Conservation (phyloP, 2,888 invertebrate species). For the Drosophila melanosoma region DNA sequence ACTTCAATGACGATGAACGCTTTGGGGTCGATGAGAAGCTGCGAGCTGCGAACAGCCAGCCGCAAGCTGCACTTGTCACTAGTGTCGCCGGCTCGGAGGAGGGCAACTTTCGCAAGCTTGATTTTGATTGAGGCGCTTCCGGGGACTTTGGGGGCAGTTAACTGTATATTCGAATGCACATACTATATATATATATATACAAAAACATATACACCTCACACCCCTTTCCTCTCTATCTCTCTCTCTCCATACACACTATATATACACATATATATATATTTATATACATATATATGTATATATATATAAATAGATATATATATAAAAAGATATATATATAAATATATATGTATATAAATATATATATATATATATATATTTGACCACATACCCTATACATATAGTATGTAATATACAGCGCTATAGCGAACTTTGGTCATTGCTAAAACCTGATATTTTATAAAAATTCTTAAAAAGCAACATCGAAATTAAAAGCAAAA, state of each 20-base stretch:
- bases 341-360: slow-evolving; percentile 7
- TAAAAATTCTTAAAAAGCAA: slow-evolving; percentile 62
- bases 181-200: slow-evolving; percentile 45
- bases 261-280: slow-evolving; percentile 14
- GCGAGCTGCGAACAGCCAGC: slow-evolving; percentile 46
- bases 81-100: slow-evolving; percentile 43
- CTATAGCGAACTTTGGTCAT: slow-evolving; percentile 68
- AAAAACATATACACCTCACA: slow-evolving; percentile 6
- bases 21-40: slow-evolving; percentile 75
- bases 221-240: slow-evolving; percentile 12
- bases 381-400: slow-evolving; percentile 15
- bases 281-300: slow-evolving; percentile 19
- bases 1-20: slow-evolving; percentile 79
- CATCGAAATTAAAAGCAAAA: slow-evolving; percentile 70
- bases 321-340: slow-evolving; percentile 26
- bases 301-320: slow-evolving; percentile 8
- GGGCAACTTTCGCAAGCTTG: slow-evolving; percentile 78
- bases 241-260: slow-evolving; percentile 16
- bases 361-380: background rate
- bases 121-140: slow-evolving; percentile 70
- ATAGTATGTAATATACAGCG: slow-evolving; percentile 37
- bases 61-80: slow-evolving; percentile 28
- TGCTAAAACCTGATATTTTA: slow-evolving; percentile 77
- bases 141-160: slow-evolving; percentile 35
- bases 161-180: slow-evolving; percentile 70